These are phyloP conservation scores for Nasonia oneida DNA, from an alignment of 2,888 invertebrate genomes.

Conservation along the genomic window DNA sequence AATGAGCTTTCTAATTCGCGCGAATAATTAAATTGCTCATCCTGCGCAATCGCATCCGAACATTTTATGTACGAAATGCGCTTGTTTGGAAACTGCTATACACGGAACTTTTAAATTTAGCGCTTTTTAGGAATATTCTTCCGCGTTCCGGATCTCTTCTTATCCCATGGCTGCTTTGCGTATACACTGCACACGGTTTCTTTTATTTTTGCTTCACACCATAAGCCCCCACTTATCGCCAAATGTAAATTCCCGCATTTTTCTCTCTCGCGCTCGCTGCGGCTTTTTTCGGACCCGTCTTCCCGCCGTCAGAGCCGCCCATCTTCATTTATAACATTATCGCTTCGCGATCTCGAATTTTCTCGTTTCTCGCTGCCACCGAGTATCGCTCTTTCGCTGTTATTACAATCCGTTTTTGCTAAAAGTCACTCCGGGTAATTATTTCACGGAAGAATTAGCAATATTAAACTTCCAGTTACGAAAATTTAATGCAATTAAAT, in stretches of 20 bases:
- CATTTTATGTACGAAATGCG: not conserved
- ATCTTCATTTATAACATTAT: conserved; percentile 50
- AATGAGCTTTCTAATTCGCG: too few species aligned
- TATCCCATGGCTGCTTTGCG: not conserved
- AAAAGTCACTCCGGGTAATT: not conserved
- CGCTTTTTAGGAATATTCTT: not conserved
- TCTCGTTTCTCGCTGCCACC: not conserved
- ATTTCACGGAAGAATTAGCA: not conserved
- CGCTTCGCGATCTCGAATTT: conserved; percentile 32
- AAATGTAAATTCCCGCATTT: conserved; percentile 51
- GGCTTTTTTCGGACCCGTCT: conserved; percentile 39
- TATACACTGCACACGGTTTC: not conserved
- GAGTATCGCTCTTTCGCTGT: too few species aligned
- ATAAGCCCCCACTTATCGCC: conserved; percentile 41
- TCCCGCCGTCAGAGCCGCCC: conserved; percentile 29
- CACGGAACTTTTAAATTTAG: conserved; percentile 32
- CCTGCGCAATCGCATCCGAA: not conserved
- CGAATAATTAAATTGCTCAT: too few species aligned
- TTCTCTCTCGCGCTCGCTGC: not conserved
- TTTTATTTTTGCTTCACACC: conserved; percentile 32
- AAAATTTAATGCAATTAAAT: not conserved
- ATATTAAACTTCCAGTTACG: not conserved
- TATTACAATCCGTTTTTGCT: too few species aligned
- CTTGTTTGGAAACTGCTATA: not conserved
- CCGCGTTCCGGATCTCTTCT: not conserved